phyloP scores from a whole-genome alignment of 2,888 invertebrate species.

The Frankliniella fusca region DNA sequence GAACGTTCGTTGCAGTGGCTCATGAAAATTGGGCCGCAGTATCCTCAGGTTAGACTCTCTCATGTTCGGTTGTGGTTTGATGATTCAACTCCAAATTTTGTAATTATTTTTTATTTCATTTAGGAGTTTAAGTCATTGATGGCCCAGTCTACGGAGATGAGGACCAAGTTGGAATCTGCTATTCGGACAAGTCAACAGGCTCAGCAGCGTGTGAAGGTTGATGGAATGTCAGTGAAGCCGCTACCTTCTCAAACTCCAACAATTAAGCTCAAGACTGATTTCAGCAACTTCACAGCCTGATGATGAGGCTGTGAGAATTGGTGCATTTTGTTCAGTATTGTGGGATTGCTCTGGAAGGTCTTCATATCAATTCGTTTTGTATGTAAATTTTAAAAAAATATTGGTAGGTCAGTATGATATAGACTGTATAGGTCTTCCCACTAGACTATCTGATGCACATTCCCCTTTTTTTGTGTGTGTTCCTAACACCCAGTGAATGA shows the following conservation, averaged over 20 bases:
- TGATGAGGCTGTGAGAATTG: background rate
- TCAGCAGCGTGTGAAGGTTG: conserved; percentile 52
- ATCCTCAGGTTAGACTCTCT: conserved; percentile 65
- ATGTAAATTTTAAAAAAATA: background rate
- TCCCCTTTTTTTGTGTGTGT: background rate
- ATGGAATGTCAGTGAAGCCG: conserved; percentile 48
- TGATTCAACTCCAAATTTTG: conserved; percentile 3
- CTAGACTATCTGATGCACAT: conserved; percentile 6
- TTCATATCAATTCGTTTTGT: background rate
- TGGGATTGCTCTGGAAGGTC: background rate
- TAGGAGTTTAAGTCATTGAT: conserved; percentile 88
- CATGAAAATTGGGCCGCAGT: conserved; percentile 85
- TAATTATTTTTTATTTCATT: background rate
- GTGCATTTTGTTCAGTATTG: background rate
- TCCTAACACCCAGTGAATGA: background rate
- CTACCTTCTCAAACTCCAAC: conserved; percentile 57
- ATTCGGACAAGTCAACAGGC: conserved; percentile 66
- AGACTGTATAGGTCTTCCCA: background rate
- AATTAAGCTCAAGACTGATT: conserved; percentile 90
- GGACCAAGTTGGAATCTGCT: conserved; percentile 78
- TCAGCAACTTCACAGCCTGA: conserved; percentile 68
- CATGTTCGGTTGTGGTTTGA: conserved; percentile 19
- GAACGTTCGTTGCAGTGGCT: conserved; percentile 86
- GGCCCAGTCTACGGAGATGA: conserved; percentile 74
- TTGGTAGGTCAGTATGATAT: background rate